Evolutionary conservation across 2,113 vertebrate species (phyloP).

Genomic region (Trachemys scripta): DNA sequence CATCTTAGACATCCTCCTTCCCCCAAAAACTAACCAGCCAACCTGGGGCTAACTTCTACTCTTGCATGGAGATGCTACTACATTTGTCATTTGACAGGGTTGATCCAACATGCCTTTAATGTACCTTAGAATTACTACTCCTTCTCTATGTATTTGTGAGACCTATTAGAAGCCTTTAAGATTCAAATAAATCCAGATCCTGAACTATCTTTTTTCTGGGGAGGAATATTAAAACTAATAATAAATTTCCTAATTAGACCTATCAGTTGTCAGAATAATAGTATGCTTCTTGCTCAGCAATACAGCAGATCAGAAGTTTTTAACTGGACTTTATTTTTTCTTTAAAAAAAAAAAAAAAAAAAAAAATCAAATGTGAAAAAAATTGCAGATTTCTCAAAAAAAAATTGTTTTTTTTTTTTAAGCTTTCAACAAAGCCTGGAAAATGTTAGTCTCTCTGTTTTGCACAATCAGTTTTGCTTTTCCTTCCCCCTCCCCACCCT

Average conservation of each 20-base stretch:
- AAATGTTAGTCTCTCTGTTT: neutral
- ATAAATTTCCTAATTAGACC: neutral
- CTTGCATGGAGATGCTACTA: neutral
- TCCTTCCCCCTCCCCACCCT: neutral
- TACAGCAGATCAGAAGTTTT: neutral
- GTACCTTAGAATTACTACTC: neutral
- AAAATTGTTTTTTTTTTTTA: neutral
- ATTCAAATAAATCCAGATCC: neutral
- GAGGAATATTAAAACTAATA: neutral
- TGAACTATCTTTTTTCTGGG: neutral
- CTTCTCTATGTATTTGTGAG: neutral
- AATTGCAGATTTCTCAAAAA: neutral
- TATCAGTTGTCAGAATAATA: neutral
- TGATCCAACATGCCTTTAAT: neutral
- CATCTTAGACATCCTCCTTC: neutral
- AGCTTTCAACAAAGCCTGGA: neutral
- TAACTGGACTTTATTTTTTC: neutral
- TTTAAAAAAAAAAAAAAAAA: too few species aligned
- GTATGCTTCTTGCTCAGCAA: neutral
- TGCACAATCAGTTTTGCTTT: neutral
- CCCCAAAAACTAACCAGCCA: too few species aligned
- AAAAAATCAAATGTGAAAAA: neutral
- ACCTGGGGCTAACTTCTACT: neutral
- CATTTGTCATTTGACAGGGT: neutral
- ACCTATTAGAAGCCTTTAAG: neutral